These are phyloP conservation scores for Eulemur macaco DNA, from an alignment of 2,113 vertebrate genomes.

Conservation along the genomic window DNA sequence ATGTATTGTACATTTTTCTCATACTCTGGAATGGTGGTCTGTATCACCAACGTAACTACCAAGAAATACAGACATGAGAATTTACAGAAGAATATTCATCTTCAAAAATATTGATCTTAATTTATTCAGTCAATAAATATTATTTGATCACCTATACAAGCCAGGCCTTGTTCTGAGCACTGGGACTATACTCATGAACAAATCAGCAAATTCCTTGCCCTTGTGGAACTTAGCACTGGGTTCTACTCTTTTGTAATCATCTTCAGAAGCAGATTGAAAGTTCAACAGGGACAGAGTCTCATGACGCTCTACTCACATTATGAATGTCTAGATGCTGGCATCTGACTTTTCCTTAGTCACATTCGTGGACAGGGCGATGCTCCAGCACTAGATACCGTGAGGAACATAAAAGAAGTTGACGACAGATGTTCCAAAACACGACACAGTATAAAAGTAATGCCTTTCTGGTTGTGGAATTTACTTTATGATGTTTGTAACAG, in stretches of 20 bases:
- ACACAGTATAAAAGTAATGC: not conserved
- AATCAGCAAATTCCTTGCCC: not conserved
- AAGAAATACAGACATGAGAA: not conserved
- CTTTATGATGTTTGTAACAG: not conserved
- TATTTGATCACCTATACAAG: not conserved
- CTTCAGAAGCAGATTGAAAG: slow-evolving; percentile 1
- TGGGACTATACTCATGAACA: not conserved
- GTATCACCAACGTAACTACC: not conserved
- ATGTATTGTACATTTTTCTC: not conserved
- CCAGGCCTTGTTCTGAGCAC: not conserved
- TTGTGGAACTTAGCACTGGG: not conserved
- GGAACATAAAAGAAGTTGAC: not conserved
- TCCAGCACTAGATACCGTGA: not conserved
- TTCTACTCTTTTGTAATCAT: not conserved
- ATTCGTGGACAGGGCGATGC: not conserved
- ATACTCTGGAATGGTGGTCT: not conserved
- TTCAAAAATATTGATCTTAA: not conserved
- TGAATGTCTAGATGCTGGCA: not conserved
- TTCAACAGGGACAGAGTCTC: not conserved
- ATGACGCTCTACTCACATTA: not conserved
- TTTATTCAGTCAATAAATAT: not conserved
- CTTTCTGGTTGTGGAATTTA: not conserved
- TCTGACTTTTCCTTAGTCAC: not conserved
- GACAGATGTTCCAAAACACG: not conserved
- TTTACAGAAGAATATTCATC: not conserved